phyloP scores from a whole-genome alignment of 2,113 vertebrate species.

The Gymnogyps californianus region DNA sequence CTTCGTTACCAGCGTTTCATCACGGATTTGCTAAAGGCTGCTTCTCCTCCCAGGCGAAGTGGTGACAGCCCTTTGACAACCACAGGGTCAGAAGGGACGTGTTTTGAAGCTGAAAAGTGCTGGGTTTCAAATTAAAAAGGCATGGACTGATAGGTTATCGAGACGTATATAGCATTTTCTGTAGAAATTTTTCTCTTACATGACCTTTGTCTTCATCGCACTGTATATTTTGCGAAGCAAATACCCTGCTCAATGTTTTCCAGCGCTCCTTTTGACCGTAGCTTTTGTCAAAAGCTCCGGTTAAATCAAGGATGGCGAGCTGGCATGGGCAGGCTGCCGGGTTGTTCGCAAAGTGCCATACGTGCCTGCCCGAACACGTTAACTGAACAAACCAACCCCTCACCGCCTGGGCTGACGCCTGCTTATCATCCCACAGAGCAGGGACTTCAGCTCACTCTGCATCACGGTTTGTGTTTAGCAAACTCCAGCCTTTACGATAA shows the following conservation, averaged over 20 bases:
- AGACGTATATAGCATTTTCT: neutral
- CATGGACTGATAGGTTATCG: neutral
- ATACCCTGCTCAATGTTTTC: neutral
- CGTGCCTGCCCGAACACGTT: neutral
- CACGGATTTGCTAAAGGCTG: neutral
- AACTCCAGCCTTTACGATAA: neutral
- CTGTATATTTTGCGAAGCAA: neutral
- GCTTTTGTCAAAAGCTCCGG: neutral
- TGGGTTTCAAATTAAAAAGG: neutral
- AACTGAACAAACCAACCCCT: neutral
- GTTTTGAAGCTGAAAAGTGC: neutral
- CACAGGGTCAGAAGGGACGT: neutral
- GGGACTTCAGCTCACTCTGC: neutral
- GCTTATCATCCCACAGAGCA: neutral
- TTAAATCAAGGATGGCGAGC: neutral
- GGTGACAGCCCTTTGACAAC: neutral
- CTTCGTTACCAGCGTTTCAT: neutral
- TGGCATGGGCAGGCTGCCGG: neutral
- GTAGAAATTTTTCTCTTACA: neutral
- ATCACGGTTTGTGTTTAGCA: neutral
- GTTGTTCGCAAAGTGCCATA: neutral
- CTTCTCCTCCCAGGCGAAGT: neutral
- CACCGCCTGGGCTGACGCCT: neutral
- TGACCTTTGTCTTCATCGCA: neutral
- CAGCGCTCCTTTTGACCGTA: neutral